phyloP scores from a whole-genome alignment of 2,113 vertebrate genomes.

The Cyphomyrus plagiostoma region DNA sequence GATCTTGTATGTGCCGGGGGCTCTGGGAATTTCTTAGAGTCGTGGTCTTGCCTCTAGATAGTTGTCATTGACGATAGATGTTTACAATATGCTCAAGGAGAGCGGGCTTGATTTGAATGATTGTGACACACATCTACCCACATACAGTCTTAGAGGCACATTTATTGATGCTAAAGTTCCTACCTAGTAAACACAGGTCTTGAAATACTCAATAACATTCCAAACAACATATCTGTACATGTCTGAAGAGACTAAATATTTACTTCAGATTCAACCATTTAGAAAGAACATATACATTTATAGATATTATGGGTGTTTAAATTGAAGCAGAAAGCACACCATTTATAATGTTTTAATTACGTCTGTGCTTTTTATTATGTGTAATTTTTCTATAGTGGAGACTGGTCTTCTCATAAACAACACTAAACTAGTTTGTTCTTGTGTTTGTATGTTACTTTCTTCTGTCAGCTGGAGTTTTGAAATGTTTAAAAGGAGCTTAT shows the following conservation, averaged over 20 bases:
- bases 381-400: not conserved
- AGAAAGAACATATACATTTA: not conserved
- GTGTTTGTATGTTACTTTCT: not conserved
- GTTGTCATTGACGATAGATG: constrained; percentile 36
- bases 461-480: not conserved
- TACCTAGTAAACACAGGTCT: constrained; percentile 22
- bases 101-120: constrained; percentile 42
- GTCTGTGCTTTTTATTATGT: not conserved
- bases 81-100: constrained; percentile 48
- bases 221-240: not conserved
- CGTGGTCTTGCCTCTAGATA: constrained; percentile 36
- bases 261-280: constrained; percentile 8
- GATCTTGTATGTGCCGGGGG: constrained; percentile 40
- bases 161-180: constrained; percentile 28
- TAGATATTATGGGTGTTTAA: not conserved
- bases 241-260: constrained; percentile 1
- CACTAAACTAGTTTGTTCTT: not conserved
- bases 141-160: constrained; percentile 48
- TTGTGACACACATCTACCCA: constrained; percentile 44
- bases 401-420: not conserved
- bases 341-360: not conserved
- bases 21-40: constrained; percentile 32
- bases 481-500: not conserved
- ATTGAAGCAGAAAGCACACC: not conserved
- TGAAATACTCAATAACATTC: constrained; percentile 14